Evolutionary conservation across 2,113 vertebrate genomes (phyloP).

Genomic region (Serilophus lunatus): DNA sequence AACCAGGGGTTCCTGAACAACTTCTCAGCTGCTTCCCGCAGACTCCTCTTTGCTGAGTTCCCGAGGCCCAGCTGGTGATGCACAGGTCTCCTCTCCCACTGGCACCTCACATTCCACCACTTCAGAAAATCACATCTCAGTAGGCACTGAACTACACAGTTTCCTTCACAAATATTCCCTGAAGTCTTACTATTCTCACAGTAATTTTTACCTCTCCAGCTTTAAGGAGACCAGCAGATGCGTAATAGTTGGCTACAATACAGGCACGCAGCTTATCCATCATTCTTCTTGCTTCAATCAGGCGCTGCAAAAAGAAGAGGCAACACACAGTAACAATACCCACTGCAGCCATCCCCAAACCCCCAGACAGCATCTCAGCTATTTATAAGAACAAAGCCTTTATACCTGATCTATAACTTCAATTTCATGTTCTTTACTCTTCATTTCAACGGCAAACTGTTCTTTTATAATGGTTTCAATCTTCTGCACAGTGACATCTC

Average conservation of each 20-base stretch:
- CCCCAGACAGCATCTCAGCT: neutral
- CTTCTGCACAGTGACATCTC: constrained; percentile 93
- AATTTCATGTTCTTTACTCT: constrained; percentile 98
- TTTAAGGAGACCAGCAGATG: constrained; percentile 88
- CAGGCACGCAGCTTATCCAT: constrained; percentile 98
- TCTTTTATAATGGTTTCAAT: constrained; percentile 95
- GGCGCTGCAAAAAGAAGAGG: constrained; percentile 75
- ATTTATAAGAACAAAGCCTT: neutral
- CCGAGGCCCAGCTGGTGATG: neutral
- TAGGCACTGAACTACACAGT: neutral
- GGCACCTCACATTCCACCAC: neutral
- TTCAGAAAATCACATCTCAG: neutral
- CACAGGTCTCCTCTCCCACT: neutral
- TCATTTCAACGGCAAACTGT: constrained; percentile 96
- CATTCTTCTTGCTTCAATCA: constrained; percentile 97
- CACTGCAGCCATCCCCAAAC: neutral
- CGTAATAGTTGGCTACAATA: constrained; percentile 97
- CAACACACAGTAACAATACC: neutral
- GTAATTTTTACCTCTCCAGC: constrained; percentile 83
- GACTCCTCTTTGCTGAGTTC: rapidly evolving
- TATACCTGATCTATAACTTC: constrained; percentile 96
- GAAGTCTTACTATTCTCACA: neutral
- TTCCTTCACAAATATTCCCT: neutral
- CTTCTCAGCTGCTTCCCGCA: neutral
- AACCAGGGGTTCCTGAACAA: neutral